A percentile compares a stretch with the other conserved stretches of the same genome.
Evolutionary conservation across 2,888 invertebrate species (phyloP).

Genomic region (Tenodera sinensis): DNA sequence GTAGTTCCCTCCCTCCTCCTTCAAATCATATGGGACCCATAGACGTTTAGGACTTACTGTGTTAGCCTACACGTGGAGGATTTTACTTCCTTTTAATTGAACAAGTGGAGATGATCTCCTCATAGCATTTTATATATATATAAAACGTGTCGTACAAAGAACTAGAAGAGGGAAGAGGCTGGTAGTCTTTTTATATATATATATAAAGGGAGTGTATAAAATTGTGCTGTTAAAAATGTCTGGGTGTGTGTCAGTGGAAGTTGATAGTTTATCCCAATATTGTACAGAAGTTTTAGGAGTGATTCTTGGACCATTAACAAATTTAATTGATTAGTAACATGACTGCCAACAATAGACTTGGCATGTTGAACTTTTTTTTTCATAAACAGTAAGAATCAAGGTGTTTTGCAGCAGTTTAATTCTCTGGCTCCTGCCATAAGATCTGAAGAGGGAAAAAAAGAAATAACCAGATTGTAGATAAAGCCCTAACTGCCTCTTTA

Average conservation of each 20-base stretch:
- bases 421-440: neutral
- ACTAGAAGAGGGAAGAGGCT: neutral
- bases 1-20: neutral
- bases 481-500: neutral
- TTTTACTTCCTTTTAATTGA: neutral
- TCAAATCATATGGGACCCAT: neutral
- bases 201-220: neutral
- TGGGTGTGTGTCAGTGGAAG: neutral
- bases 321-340: neutral
- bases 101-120: neutral
- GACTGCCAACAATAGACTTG: neutral
- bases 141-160: constrained; percentile 19
- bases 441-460: neutral
- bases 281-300: neutral
- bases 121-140: constrained; percentile 4
- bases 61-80: neutral
- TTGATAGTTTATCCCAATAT: neutral
- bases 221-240: neutral
- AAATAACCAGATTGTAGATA: neutral
- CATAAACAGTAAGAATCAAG: neutral
- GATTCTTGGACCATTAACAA: neutral
- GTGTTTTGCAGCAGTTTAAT: neutral
- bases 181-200: neutral
- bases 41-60: neutral
- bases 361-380: neutral